phyloP scores from a whole-genome alignment of 1,140 invertebrate genomes.

The Elymnias hypermnestra region DNA sequence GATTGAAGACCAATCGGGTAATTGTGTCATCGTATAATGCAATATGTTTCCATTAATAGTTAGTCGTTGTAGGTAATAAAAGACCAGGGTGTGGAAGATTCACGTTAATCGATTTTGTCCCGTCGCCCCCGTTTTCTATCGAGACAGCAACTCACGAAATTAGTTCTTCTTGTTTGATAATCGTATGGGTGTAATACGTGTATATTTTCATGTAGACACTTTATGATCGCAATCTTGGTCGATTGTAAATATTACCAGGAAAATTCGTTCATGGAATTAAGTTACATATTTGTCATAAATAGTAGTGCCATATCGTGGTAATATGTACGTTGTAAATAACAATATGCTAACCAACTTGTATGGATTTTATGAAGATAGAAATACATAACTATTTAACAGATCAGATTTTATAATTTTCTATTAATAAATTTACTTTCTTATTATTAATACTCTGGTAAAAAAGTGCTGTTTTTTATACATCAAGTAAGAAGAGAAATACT shows the following conservation, averaged over 20 bases:
- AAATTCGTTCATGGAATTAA: neutral
- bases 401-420: too few relatives aligned
- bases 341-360: too few relatives aligned
- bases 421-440: too few relatives aligned
- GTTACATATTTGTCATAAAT: too few relatives aligned
- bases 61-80: conserved; percentile 15
- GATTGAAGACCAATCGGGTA: neutral
- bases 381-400: too few relatives aligned
- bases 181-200: too few relatives aligned
- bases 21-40: conserved; percentile 4
- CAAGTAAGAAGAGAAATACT: too few relatives aligned
- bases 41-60: conserved; percentile 21
- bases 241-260: conserved; percentile 9
- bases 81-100: conserved; percentile 27
- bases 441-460: too few relatives aligned
- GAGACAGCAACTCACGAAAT: neutral
- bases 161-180: neutral
- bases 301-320: too few relatives aligned
- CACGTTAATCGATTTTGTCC: conserved; percentile 22
- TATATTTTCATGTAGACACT: neutral
- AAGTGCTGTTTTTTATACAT: too few relatives aligned
- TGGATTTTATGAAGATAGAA: too few relatives aligned
- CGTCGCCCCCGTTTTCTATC: conserved; percentile 15
- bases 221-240: conserved; percentile 3
- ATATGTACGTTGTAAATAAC: conserved; percentile 4